Conservation (phyloP, 2,113 vertebrate species). For the Melanerpes aurifrons region DNA sequence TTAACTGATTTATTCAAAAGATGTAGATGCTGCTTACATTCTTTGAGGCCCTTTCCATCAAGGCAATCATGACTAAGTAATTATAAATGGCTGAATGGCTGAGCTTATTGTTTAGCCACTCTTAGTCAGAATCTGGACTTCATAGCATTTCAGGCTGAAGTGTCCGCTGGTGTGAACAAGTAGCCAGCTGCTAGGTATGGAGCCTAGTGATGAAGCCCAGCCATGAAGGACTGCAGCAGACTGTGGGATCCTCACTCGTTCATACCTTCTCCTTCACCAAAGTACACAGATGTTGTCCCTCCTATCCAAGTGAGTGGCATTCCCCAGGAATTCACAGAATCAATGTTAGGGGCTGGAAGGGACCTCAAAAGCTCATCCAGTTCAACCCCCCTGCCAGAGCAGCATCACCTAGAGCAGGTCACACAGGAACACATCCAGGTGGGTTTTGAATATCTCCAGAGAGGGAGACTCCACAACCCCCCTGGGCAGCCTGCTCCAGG, state of each 20-base stretch:
- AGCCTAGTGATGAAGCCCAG: background rate
- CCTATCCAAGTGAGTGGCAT: background rate
- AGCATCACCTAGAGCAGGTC: too few relatives aligned
- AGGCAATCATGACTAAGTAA: background rate
- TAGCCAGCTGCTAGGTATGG: background rate
- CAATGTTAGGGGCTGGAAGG: too few relatives aligned
- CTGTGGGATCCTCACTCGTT: background rate
- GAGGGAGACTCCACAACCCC: too few relatives aligned
- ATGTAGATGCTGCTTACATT: background rate
- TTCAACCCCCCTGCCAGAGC: too few relatives aligned
- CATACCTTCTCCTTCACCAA: background rate
- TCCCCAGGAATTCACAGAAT: background rate
- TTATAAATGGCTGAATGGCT: background rate
- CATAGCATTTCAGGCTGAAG: background rate
- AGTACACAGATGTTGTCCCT: fast-evolving
- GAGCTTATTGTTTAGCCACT: background rate
- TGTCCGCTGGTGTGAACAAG: background rate
- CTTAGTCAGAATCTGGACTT: background rate
- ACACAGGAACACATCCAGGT: too few relatives aligned
- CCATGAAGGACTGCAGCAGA: background rate
- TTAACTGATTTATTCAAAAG: slow-evolving; percentile 9
- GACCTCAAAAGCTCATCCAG: too few relatives aligned
- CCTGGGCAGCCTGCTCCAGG: too few relatives aligned
- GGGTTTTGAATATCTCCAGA: too few relatives aligned
- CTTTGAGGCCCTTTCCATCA: background rate